phyloP scores from a whole-genome alignment of 1,140 invertebrate species.

The Leptinotarsa defecta region DNA sequence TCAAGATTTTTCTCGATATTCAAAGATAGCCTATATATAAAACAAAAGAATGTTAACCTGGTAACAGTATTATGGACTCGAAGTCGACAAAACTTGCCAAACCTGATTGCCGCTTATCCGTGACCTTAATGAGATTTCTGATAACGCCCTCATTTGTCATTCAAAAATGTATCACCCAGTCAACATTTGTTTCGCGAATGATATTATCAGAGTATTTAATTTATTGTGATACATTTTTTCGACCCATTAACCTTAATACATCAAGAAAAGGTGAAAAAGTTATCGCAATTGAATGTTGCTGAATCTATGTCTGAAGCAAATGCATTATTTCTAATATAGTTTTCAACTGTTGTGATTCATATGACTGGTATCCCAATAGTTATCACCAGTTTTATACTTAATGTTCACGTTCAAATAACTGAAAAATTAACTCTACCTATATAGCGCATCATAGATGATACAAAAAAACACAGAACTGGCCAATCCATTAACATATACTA shows the following conservation, averaged over 20 bases:
- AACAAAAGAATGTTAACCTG: background rate
- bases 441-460: too few relatives aligned
- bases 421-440: too few relatives aligned
- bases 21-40: background rate
- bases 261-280: background rate
- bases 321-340: too few relatives aligned
- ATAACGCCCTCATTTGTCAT: slow-evolving; percentile 3
- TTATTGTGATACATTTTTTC: background rate
- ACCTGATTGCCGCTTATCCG: background rate
- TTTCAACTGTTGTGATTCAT: too few relatives aligned
- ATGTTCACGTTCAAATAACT: too few relatives aligned
- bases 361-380: too few relatives aligned
- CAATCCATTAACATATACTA: too few relatives aligned
- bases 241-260: background rate
- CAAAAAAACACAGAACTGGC: too few relatives aligned
- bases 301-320: too few relatives aligned
- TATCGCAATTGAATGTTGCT: too few relatives aligned
- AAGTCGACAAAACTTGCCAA: background rate
- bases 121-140: slow-evolving; percentile 5
- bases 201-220: background rate
- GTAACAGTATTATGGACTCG: background rate
- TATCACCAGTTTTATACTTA: too few relatives aligned
- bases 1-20: slow-evolving; percentile 2
- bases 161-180: background rate
- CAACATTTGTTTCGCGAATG: background rate